phyloP scores from a whole-genome alignment of 2,797 vertebrate species.

The Anguilla marmorata region DNA sequence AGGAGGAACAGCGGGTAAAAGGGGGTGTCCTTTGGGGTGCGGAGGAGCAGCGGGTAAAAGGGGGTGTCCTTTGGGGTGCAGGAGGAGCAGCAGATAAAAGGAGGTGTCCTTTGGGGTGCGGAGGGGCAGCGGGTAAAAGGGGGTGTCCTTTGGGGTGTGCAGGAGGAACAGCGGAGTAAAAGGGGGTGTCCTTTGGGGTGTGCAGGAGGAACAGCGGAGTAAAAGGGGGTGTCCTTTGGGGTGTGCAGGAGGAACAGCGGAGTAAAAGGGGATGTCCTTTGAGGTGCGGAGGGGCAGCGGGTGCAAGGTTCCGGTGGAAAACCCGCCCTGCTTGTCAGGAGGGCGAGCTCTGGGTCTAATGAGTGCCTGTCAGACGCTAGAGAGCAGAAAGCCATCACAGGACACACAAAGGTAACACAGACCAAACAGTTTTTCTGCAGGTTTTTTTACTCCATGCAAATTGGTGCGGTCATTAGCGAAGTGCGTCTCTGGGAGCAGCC shows the following conservation, averaged over 20 bases:
- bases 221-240: no score
- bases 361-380: not conserved
- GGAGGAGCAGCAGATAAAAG: no score
- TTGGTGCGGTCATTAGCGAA: not conserved
- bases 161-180: no score
- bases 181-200: no score
- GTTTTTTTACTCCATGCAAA: not conserved
- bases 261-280: not conserved
- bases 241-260: no score
- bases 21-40: no score
- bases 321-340: not conserved
- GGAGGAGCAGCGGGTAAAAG: no score
- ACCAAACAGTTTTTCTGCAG: not conserved
- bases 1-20: no score
- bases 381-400: not conserved
- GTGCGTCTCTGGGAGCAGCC: not conserved
- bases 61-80: conserved; percentile 25
- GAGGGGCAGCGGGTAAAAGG: no score
- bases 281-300: conserved; percentile 14
- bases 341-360: not conserved
- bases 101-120: no score
- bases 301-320: not conserved
- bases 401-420: not conserved
- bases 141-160: no score
- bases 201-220: no score